These are phyloP conservation scores for Calycopis cecrops DNA, from an alignment of 1,140 invertebrate genomes.

Conservation along the genomic window DNA sequence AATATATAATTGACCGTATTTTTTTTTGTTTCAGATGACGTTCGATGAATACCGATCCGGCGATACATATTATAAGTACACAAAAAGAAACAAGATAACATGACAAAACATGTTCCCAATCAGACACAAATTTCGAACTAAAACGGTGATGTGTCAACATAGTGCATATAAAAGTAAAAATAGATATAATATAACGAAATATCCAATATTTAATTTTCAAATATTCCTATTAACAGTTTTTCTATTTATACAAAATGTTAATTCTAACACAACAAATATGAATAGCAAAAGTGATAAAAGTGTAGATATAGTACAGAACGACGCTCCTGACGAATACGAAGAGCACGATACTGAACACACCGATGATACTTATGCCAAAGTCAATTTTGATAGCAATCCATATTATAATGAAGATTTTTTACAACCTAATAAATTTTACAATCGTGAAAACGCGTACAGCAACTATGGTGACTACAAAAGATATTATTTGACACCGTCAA, in stretches of 20 bases:
- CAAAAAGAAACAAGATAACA: constrained; percentile 53
- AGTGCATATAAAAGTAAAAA: constrained; percentile 17
- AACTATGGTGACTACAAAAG: constrained; percentile 66
- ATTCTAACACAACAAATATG: constrained; percentile 66
- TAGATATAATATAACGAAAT: constrained; percentile 10
- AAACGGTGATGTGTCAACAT: constrained; percentile 42
- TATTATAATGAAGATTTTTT: constrained; percentile 56
- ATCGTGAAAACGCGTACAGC: constrained; percentile 53
- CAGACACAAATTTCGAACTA: constrained; percentile 42
- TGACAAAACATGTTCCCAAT: constrained; percentile 59
- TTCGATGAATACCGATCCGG: constrained; percentile 22
- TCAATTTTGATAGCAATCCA: constrained; percentile 62
- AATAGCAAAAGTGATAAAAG: constrained; percentile 37
- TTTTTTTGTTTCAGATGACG: constrained; percentile 53
- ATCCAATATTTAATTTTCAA: constrained; percentile 43
- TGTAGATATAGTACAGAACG: constrained; percentile 32
- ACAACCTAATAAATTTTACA: constrained; percentile 56
- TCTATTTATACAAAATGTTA: constrained; percentile 49
- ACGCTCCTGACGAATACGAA: constrained; percentile 46
- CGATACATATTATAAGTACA: constrained; percentile 21
- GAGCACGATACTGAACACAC: constrained; percentile 36
- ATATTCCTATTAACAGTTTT: constrained; percentile 42
- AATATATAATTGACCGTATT: too few relatives aligned
- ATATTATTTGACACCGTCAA: constrained; percentile 57
- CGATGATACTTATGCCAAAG: constrained; percentile 43